phyloP scores from a whole-genome alignment of 2,113 vertebrate genomes.

The Barbus barbus region DNA sequence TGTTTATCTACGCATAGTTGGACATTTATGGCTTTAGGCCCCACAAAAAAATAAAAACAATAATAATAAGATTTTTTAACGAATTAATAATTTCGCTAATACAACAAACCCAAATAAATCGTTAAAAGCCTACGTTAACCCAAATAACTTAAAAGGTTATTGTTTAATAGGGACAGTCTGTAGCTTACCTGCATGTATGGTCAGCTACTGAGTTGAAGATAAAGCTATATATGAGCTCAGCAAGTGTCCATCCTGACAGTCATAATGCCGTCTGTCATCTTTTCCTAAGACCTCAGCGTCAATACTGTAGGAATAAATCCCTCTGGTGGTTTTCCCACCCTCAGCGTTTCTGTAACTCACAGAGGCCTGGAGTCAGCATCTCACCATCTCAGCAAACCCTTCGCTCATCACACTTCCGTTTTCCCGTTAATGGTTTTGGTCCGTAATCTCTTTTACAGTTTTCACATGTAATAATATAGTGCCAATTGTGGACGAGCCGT shows the following conservation, averaged over 20 bases:
- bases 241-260: conserved; percentile 35
- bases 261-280: conserved; percentile 56
- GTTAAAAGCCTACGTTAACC: neutral
- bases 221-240: conserved; percentile 25
- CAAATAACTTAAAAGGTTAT: neutral
- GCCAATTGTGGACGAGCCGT: conserved; percentile 23
- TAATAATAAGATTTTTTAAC: too few relatives aligned
- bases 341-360: conserved; percentile 52
- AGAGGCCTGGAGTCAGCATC: conserved; percentile 45
- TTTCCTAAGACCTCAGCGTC: conserved; percentile 41
- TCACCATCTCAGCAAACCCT: conserved; percentile 50
- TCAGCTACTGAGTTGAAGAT: conserved; percentile 9
- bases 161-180: neutral
- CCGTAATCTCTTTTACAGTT: conserved; percentile 49
- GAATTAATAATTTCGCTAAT: neutral
- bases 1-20: too few relatives aligned
- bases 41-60: too few relatives aligned
- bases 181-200: neutral
- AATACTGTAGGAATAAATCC: conserved; percentile 48
- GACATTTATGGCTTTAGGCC: neutral
- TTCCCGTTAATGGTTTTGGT: conserved; percentile 42
- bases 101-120: neutral
- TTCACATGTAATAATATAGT: conserved; percentile 44
- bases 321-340: conserved; percentile 37
- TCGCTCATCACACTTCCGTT: conserved; percentile 45